Percentiles rank a stretch among this genome's conserved stretches.
phyloP scores from a whole-genome alignment of 1,140 invertebrate genomes.

The Phenacoccus solenopsis region DNA sequence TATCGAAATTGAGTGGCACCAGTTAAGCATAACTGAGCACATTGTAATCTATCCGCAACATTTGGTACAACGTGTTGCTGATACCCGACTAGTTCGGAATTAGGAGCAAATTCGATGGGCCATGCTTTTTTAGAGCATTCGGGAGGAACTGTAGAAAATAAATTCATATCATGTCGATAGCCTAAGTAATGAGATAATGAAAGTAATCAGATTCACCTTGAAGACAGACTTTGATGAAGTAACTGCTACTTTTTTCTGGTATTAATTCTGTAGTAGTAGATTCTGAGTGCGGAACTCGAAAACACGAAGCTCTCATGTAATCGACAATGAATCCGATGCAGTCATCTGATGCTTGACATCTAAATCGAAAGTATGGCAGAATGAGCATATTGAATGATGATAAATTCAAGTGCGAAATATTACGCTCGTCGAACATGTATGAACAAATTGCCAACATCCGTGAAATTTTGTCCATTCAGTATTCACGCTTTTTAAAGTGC shows the following conservation, averaged over 20 bases:
- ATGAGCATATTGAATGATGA: too few species aligned
- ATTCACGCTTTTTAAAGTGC: too few species aligned
- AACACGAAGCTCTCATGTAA: slow-evolving; percentile 27
- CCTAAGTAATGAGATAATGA: too few species aligned
- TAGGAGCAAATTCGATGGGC: slow-evolving; percentile 35
- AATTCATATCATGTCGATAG: too few species aligned
- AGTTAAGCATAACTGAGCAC: slow-evolving; percentile 35
- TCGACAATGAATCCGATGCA: slow-evolving; percentile 29
- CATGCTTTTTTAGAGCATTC: slow-evolving; percentile 31
- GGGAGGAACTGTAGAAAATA: slow-evolving; percentile 27
- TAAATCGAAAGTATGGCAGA: too few species aligned
- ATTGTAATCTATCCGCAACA: slow-evolving; percentile 31
- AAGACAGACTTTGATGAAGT: slow-evolving; percentile 26
- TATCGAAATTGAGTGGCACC: slow-evolving; percentile 24
- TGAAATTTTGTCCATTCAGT: too few species aligned
- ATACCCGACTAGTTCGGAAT: slow-evolving; percentile 35
- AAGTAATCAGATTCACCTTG: slow-evolving; percentile 20
- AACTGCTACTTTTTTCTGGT: slow-evolving; percentile 22
- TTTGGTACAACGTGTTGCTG: slow-evolving; percentile 31
- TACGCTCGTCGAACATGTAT: too few species aligned
- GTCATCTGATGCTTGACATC: slow-evolving; percentile 25
- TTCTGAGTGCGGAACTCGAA: slow-evolving; percentile 22
- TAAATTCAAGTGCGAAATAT: too few species aligned
- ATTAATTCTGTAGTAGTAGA: slow-evolving; percentile 21
- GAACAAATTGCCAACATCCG: too few species aligned